Evolutionary conservation across 1,140 invertebrate species (phyloP).

Genomic region (Holcopasites calliopsidis): DNA sequence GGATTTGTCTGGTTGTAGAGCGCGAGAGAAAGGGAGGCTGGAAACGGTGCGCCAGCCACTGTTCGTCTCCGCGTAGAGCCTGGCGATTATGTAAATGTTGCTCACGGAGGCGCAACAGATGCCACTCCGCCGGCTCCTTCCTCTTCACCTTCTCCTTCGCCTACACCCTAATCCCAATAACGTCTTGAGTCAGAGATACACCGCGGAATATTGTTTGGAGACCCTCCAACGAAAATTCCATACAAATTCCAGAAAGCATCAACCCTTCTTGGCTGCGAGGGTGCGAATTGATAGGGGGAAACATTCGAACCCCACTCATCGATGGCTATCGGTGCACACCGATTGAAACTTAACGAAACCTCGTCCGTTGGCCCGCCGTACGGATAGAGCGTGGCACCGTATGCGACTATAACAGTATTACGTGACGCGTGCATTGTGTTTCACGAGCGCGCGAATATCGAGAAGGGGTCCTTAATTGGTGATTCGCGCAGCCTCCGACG

Average conservation of each 20-base stretch:
- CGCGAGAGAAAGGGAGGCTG: constrained; percentile 17
- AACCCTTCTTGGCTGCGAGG: constrained; percentile 23
- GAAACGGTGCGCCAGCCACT: constrained; percentile 44
- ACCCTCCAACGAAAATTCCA: constrained; percentile 71
- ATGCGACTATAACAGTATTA: constrained; percentile 45
- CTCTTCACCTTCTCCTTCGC: constrained; percentile 39
- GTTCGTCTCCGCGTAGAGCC: constrained; percentile 56
- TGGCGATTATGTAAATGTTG: constrained; percentile 78
- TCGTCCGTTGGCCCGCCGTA: not conserved
- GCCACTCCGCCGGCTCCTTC: constrained; percentile 65
- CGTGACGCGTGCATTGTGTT: constrained; percentile 33
- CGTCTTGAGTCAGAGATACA: constrained; percentile 51
- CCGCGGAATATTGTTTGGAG: constrained; percentile 74
- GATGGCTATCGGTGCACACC: not conserved
- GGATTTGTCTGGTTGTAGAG: constrained; percentile 24
- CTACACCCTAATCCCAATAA: constrained; percentile 59
- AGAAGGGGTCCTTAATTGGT: constrained; percentile 35
- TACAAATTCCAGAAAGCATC: constrained; percentile 70
- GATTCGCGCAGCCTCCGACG: constrained; percentile 2
- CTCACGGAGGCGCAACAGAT: constrained; percentile 78
- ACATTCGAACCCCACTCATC: constrained; percentile 17
- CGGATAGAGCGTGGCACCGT: constrained; percentile 32
- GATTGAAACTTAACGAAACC: constrained; percentile 31
- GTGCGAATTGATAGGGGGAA: constrained; percentile 60
- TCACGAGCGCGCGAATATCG: constrained; percentile 44